A percentile compares a stretch with the other conserved stretches of the same genome.
Conservation (phyloP, 2,888 invertebrate species). For the Apodemia duryi region DNA sequence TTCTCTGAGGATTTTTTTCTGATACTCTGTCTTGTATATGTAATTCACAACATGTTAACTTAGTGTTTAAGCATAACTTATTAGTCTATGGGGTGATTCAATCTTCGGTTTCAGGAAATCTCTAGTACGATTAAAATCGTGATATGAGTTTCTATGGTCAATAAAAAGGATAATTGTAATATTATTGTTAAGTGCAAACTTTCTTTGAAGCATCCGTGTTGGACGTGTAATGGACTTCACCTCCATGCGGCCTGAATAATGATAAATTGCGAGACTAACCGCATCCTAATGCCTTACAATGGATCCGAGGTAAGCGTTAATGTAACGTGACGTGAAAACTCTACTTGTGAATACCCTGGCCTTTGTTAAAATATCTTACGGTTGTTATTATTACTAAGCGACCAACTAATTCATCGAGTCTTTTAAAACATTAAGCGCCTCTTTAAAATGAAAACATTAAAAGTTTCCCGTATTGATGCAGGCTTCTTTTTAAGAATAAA, state of each 20-base stretch:
- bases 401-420: not conserved
- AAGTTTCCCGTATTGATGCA: not conserved
- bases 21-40: too few relatives aligned
- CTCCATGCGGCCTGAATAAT: constrained; percentile 9
- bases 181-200: constrained; percentile 25
- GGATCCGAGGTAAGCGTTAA: constrained; percentile 7
- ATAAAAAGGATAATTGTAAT: constrained; percentile 26
- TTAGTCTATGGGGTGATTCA: not conserved
- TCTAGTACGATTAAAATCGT: constrained; percentile 37
- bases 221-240: constrained; percentile 18
- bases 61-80: too few relatives aligned
- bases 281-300: constrained; percentile 13
- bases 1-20: too few relatives aligned
- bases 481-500: too few relatives aligned
- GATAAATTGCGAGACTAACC: not conserved
- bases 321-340: constrained; percentile 4
- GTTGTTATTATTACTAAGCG: not conserved
- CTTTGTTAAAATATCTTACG: not conserved
- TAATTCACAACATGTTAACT: too few relatives aligned
- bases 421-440: not conserved
- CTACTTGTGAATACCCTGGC: not conserved
- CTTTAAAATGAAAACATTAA: not conserved
- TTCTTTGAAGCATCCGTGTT: constrained; percentile 27
- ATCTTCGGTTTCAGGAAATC: not conserved
- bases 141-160: constrained; percentile 47